These are phyloP conservation scores for Paedocypris micromegethes DNA, from an alignment of 2,797 vertebrate genomes.

Conservation along the genomic window DNA sequence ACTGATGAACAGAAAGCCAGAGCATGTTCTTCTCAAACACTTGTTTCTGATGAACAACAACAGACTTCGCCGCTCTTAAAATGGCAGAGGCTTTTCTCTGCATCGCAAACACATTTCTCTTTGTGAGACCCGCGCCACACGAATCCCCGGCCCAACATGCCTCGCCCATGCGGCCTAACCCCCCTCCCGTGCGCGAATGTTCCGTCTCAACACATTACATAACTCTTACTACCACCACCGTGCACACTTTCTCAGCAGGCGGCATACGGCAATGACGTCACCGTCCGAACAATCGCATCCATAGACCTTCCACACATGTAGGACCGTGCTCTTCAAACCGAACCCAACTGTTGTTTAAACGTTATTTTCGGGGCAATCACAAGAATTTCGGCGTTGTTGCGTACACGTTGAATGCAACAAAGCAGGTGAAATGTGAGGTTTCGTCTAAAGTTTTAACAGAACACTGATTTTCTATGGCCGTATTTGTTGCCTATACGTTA, in stretches of 20 bases:
- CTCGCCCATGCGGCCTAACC: constrained; percentile 13
- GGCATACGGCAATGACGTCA: constrained; percentile 71
- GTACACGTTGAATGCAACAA: too few species aligned
- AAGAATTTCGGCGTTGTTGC: too few species aligned
- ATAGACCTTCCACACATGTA: constrained; percentile 37
- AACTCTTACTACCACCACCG: constrained; percentile 67
- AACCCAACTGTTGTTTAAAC: too few species aligned
- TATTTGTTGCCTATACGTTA: too few species aligned
- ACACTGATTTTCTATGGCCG: too few species aligned
- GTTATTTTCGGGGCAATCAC: too few species aligned
- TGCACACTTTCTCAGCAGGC: constrained; percentile 57
- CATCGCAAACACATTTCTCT: constrained; percentile 1
- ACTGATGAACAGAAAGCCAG: too few species aligned
- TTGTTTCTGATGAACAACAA: constrained; percentile 45
- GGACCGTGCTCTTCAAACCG: too few species aligned
- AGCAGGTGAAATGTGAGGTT: too few species aligned
- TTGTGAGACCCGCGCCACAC: too few species aligned
- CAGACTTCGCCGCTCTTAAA: constrained; percentile 39
- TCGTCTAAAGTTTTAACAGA: too few species aligned
- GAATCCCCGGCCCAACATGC: constrained; percentile 2
- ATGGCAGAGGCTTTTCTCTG: constrained; percentile 17
- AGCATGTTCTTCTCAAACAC: constrained; percentile 4
- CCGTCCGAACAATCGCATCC: constrained; percentile 45
- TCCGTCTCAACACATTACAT: constrained; percentile 57
- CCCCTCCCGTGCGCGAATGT: constrained; percentile 49